Evolutionary conservation across 2,797 vertebrate species (phyloP).

Genomic region (Anabas testudineus): DNA sequence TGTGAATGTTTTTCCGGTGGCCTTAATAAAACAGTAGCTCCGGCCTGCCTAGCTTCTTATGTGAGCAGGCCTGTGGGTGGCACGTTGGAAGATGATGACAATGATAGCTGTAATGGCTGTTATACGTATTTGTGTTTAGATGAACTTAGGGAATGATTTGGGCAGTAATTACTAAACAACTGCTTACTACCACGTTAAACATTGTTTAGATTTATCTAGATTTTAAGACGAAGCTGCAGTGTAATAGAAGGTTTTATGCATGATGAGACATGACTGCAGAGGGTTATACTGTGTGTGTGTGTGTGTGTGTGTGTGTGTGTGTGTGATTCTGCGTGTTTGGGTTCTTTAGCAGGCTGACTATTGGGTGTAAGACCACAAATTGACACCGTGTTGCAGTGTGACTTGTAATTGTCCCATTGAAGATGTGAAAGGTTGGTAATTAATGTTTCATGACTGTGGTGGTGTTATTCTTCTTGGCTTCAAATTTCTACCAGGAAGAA

Average conservation of each 20-base stretch:
- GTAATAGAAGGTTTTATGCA: conserved; percentile 66
- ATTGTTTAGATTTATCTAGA: conserved; percentile 64
- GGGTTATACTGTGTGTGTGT: conserved; percentile 25
- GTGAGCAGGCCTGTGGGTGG: conserved; percentile 68
- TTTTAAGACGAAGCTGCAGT: conserved; percentile 43
- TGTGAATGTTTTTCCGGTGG: neutral
- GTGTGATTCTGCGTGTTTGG: conserved; percentile 29
- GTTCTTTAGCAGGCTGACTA: conserved; percentile 22
- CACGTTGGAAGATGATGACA: conserved; percentile 58
- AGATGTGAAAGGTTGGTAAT: conserved; percentile 33
- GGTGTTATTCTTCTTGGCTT: conserved; percentile 18
- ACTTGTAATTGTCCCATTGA: conserved; percentile 42
- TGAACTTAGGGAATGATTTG: conserved; percentile 41
- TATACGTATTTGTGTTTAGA: conserved; percentile 62
- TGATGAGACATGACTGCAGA: conserved; percentile 58
- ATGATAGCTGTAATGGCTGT: conserved; percentile 61
- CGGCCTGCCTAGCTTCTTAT: conserved; percentile 29
- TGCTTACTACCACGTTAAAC: conserved; percentile 68
- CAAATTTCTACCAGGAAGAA: conserved; percentile 22
- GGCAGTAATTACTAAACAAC: conserved; percentile 69
- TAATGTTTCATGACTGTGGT: conserved; percentile 55
- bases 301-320: conserved; percentile 18
- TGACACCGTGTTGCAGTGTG: conserved; percentile 36
- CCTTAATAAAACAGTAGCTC: conserved; percentile 1
- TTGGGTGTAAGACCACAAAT: conserved; percentile 47